Evolutionary conservation across 1,140 invertebrate species (phyloP).

Genomic region (Papilio polyxenes): DNA sequence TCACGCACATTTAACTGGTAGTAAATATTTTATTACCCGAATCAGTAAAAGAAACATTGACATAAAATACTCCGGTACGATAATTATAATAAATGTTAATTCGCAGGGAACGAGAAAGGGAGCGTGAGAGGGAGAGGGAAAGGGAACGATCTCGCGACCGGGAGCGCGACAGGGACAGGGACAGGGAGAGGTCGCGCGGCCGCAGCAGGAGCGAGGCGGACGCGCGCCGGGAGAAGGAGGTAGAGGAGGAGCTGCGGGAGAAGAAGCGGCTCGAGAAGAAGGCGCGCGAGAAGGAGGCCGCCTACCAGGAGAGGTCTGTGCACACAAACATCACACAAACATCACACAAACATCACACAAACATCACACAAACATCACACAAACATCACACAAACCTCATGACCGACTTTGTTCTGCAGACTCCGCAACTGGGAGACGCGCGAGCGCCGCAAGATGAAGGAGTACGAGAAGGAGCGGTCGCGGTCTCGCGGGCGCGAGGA

Average conservation of each 20-base stretch:
- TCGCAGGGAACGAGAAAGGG: conserved; percentile 48
- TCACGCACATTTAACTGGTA: neutral
- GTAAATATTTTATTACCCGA: neutral
- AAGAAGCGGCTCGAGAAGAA: conserved; percentile 94
- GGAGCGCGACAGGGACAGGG: conserved; percentile 66
- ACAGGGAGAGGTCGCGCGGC: conserved; percentile 57
- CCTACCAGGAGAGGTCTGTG: conserved; percentile 91
- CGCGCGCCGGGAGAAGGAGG: conserved; percentile 88
- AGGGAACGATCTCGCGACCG: conserved; percentile 51
- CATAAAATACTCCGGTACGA: neutral
- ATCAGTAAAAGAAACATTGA: neutral
- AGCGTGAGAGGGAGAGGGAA: conserved; percentile 76
- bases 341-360: neutral
- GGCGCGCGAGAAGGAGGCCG: conserved; percentile 95
- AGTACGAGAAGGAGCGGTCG: conserved; percentile 94
- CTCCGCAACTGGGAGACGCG: conserved; percentile 94
- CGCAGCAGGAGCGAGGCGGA: conserved; percentile 69
- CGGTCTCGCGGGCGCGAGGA: conserved; percentile 91
- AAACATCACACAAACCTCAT: neutral
- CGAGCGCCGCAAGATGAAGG: conserved; percentile 95
- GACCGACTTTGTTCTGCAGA: conserved; percentile 54
- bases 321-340: neutral
- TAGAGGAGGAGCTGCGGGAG: conserved; percentile 95
- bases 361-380: neutral
- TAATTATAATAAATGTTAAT: neutral